Conservation (phyloP, 2,888 invertebrate species). For the Hipparchia sbordonii region DNA sequence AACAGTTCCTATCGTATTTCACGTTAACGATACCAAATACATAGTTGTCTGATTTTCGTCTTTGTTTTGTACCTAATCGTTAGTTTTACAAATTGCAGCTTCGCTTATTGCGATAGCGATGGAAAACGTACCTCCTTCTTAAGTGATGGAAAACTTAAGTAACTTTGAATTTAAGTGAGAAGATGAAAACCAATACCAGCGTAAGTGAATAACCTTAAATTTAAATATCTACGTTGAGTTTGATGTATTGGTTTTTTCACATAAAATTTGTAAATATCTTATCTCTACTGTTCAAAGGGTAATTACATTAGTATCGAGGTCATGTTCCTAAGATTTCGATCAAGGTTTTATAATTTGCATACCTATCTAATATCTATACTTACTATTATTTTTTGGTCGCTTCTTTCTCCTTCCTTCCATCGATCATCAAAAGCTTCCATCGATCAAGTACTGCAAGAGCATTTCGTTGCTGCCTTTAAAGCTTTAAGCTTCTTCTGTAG, state of each 20-base stretch:
- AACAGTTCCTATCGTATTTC: conserved; percentile 41
- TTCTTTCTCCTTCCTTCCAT: too few relatives aligned
- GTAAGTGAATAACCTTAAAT: too few relatives aligned
- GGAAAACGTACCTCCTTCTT: neutral
- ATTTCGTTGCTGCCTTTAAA: too few relatives aligned
- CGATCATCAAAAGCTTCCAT: too few relatives aligned
- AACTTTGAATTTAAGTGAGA: too few relatives aligned
- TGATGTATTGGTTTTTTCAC: neutral
- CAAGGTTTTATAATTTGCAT: neutral
- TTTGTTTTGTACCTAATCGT: conserved; percentile 25
- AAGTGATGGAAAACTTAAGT: too few relatives aligned
- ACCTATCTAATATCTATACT: neutral
- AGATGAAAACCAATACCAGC: too few relatives aligned
- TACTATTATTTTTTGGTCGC: too few relatives aligned
- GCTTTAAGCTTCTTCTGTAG: too few relatives aligned
- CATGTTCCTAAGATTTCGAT: neutral
- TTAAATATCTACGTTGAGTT: neutral
- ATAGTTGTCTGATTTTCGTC: conserved; percentile 32
- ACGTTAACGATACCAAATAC: conserved; percentile 37
- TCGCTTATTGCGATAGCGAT: neutral
- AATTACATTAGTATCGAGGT: neutral
- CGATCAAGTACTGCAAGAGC: too few relatives aligned
- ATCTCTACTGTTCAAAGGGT: conserved; percentile 3
- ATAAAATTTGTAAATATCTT: neutral
- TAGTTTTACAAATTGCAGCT: conserved; percentile 22